These are phyloP conservation scores for Macrophya annulata DNA, from an alignment of 2,888 invertebrate genomes.

Conservation along the genomic window DNA sequence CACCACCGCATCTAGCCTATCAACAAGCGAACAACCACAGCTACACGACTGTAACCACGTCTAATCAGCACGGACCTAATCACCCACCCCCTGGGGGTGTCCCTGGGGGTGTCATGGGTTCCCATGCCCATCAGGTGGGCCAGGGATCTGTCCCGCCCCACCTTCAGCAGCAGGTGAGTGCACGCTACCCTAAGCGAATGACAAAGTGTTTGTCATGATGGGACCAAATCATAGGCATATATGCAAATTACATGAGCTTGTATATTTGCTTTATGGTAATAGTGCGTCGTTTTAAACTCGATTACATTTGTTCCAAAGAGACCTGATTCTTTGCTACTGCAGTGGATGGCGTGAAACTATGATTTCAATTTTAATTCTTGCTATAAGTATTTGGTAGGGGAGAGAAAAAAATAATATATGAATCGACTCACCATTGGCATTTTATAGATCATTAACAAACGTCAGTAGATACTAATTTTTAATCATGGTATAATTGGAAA, in stretches of 20 bases:
- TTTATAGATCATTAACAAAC: background rate
- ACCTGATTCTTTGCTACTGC: background rate
- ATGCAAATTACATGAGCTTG: conserved; percentile 43
- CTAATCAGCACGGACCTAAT: conserved; percentile 77
- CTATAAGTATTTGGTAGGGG: background rate
- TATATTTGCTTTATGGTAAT: conserved; percentile 37
- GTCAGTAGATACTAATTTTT: background rate
- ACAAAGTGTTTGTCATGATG: conserved; percentile 44
- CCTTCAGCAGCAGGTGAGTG: conserved; percentile 79
- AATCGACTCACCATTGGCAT: conserved; percentile 13
- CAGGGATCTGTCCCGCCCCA: conserved; percentile 74
- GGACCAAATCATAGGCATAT: conserved; percentile 41
- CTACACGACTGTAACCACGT: conserved; percentile 79
- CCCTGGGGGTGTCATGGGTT: conserved; percentile 72
- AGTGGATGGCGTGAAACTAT: background rate
- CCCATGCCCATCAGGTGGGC: conserved; percentile 76
- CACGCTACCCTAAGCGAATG: conserved; percentile 53
- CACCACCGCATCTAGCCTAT: conserved; percentile 80
- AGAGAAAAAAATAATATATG: background rate
- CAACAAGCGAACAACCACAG: conserved; percentile 80
- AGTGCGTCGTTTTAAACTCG: background rate
- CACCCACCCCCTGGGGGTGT: conserved; percentile 71
- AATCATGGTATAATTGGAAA: background rate
- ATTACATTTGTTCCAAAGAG: background rate
- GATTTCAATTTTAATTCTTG: background rate